A percentile compares a stretch with the other conserved stretches of the same genome.
Conservation (phyloP, 2,113 vertebrate species). For the Strigops habroptila region DNA sequence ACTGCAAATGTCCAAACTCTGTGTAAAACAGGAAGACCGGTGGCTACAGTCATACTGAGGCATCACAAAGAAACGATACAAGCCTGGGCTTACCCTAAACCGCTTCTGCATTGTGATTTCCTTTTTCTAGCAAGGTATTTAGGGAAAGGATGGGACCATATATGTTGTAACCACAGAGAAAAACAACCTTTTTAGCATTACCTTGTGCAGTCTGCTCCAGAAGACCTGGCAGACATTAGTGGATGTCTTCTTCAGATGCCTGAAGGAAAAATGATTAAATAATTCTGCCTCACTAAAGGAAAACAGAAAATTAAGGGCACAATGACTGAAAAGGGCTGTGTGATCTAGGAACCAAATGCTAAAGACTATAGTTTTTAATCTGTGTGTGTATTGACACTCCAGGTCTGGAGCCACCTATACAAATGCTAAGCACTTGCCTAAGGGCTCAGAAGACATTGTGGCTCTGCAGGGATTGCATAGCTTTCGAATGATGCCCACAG, state of each 20-base stretch:
- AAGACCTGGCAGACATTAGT: not conserved
- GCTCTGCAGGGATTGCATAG: not conserved
- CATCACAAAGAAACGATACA: not conserved
- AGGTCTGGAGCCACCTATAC: not conserved
- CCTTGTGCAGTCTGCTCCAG: not conserved
- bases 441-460: not conserved
- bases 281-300: not conserved
- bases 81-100: not conserved
- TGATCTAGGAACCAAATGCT: not conserved
- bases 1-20: not conserved
- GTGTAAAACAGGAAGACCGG: not conserved
- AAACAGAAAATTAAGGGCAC: not conserved
- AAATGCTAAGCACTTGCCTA: not conserved
- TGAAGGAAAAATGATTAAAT: not conserved
- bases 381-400: not conserved
- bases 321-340: not conserved
- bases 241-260: not conserved
- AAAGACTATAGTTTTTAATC: not conserved
- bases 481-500: not conserved
- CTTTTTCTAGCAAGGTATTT: not conserved
- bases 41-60: not conserved
- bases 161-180: not conserved
- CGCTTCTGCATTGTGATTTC: not conserved
- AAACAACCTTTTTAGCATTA: not conserved
- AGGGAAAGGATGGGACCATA: not conserved